These are phyloP conservation scores for Agrochola litura DNA, from an alignment of 2,888 invertebrate genomes.

Conservation along the genomic window DNA sequence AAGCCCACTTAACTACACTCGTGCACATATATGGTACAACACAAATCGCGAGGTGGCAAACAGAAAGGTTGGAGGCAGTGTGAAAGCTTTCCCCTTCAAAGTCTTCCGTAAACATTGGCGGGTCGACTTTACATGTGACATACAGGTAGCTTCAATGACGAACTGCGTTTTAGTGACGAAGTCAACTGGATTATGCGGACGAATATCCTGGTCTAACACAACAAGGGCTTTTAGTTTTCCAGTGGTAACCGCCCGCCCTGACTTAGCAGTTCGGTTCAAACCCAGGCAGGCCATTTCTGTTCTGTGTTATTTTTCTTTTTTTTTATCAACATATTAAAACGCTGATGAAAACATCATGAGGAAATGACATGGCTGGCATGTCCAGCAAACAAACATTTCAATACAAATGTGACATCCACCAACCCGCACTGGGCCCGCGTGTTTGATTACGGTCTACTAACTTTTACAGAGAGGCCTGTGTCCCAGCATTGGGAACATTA, in stretches of 20 bases:
- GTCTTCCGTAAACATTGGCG: constrained; percentile 81
- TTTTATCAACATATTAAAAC: background rate
- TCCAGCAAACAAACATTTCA: background rate
- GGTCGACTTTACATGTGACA: constrained; percentile 73
- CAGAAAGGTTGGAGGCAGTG: constrained; percentile 80
- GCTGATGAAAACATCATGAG: background rate
- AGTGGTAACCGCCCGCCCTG: no score
- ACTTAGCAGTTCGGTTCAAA: no score
- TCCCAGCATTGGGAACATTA: background rate
- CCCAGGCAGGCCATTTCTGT: background rate
- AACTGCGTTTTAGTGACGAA: constrained; percentile 11
- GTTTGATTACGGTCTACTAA: background rate
- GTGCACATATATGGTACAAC: constrained; percentile 63
- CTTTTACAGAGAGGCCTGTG: background rate
- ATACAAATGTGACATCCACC: background rate
- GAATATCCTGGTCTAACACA: no score
- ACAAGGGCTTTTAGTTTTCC: no score
- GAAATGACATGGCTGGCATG: background rate
- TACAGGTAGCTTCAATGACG: constrained; percentile 35
- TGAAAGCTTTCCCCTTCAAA: constrained; percentile 82
- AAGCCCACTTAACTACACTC: constrained; percentile 55
- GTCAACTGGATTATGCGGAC: no score
- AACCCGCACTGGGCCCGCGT: background rate
- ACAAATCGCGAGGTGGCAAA: constrained; percentile 76
- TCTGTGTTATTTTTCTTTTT: background rate